Evolutionary conservation across 2,113 vertebrate species (phyloP).

Genomic region (Callorhinus ursinus): DNA sequence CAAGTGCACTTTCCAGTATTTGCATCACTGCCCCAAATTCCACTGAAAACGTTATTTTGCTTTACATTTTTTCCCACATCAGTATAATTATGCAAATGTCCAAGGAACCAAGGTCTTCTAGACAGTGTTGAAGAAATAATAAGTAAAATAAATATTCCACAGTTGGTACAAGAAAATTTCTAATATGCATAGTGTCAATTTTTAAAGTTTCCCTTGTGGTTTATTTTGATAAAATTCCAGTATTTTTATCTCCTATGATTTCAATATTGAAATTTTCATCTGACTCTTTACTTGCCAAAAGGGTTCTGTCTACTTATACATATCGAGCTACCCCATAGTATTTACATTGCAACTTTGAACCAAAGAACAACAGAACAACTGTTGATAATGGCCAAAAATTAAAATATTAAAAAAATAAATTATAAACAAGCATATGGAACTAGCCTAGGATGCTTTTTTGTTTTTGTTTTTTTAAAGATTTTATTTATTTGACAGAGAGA

Average conservation of each 20-base stretch:
- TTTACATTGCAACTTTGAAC: background rate
- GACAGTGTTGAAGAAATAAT: background rate
- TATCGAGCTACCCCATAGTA: background rate
- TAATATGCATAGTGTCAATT: background rate
- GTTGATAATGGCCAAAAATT: background rate
- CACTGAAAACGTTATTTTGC: background rate
- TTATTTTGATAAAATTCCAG: conserved; percentile 53
- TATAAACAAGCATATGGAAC: background rate
- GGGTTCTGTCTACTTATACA: background rate
- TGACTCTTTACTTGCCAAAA: conserved; percentile 30
- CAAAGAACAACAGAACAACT: background rate
- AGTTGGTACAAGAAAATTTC: background rate
- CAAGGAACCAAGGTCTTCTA: background rate
- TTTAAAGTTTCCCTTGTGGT: conserved; percentile 24
- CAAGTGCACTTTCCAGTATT: background rate
- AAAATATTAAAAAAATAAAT: background rate
- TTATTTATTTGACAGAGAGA: too few relatives aligned
- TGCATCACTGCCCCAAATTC: background rate
- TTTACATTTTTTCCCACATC: background rate
- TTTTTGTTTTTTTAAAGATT: too few relatives aligned
- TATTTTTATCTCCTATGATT: conserved; percentile 31
- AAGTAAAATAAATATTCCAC: conserved; percentile 33
- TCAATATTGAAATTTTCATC: conserved; percentile 22
- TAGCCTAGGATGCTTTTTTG: background rate
- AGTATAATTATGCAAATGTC: background rate